phyloP scores from a whole-genome alignment of 2,888 invertebrate species.

The Cerceris ruficornis region DNA sequence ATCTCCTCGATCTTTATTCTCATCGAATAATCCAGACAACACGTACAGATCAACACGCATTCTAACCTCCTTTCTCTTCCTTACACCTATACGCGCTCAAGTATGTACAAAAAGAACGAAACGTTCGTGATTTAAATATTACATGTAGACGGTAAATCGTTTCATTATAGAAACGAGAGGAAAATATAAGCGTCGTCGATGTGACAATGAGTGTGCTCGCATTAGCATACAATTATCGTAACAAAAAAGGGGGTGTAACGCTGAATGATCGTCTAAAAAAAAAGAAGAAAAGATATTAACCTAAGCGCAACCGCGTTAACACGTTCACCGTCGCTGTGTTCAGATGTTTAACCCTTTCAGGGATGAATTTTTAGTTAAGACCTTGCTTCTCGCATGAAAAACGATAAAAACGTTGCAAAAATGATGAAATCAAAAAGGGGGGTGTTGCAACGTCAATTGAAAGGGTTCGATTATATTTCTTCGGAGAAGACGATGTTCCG shows the following conservation, averaged over 20 bases:
- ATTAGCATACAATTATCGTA: conserved; percentile 12
- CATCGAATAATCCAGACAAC: too few species aligned
- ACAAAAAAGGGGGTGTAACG: conserved; percentile 11
- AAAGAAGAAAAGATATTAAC: conserved; percentile 20
- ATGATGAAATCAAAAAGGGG: too few species aligned
- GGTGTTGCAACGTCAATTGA: too few species aligned
- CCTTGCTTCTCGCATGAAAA: too few species aligned
- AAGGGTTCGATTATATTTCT: too few species aligned
- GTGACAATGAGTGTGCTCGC: conserved; percentile 12
- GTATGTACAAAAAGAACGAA: conserved; percentile 45
- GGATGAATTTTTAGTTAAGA: too few species aligned
- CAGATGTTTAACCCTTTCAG: too few species aligned
- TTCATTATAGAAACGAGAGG: conserved; percentile 46
- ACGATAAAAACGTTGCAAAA: too few species aligned
- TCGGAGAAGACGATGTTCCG: too few species aligned
- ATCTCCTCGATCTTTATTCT: too few species aligned
- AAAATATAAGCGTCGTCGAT: conserved; percentile 62
- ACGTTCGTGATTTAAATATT: conserved; percentile 51
- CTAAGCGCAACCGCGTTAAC: conserved; percentile 9
- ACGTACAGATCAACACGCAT: neutral
- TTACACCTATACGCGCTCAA: conserved; percentile 35
- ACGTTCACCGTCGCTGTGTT: too few species aligned
- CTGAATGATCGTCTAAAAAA: conserved; percentile 22
- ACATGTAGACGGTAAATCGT: conserved; percentile 62
- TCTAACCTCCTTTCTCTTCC: conserved; percentile 12